A percentile compares a stretch with the other conserved stretches of the same genome.
Evolutionary conservation across 2,888 invertebrate species (phyloP).

Genomic region (Heteromurus nitidus): DNA sequence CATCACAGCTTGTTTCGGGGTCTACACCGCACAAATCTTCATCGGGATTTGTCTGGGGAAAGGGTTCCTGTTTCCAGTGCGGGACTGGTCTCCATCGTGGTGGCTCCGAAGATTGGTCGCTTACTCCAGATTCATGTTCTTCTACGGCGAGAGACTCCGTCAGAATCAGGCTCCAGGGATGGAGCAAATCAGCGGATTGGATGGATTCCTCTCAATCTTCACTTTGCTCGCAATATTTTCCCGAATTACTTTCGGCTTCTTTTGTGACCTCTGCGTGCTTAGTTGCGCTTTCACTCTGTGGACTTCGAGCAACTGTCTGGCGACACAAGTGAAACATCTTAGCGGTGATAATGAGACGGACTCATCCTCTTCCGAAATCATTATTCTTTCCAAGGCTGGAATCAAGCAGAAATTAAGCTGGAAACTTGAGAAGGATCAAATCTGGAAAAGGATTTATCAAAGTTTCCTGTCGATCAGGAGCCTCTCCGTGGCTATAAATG

Average conservation of each 20-base stretch:
- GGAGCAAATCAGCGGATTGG: not conserved
- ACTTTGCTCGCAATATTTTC: conserved; percentile 2
- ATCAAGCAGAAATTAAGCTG: no score
- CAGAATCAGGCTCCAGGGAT: conserved; percentile 3
- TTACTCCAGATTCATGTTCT: conserved; percentile 18
- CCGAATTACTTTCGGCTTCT: not conserved
- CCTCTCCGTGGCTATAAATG: not conserved
- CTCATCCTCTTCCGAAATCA: not conserved
- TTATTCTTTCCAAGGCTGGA: no score
- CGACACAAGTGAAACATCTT: no score
- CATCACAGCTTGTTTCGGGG: no score
- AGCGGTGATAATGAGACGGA: no score
- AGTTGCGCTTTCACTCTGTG: not conserved
- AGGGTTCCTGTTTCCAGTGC: no score
- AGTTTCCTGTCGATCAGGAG: not conserved
- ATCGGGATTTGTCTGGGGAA: no score
- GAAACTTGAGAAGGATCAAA: no score
- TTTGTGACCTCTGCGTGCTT: conserved; percentile 9
- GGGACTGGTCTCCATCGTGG: conserved; percentile 7
- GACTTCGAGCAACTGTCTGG: no score
- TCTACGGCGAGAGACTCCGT: not conserved
- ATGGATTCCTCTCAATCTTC: not conserved
- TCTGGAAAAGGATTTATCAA: conserved; percentile 4
- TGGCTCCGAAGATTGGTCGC: conserved; percentile 21
- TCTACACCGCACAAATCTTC: no score